Base-by-base conservation (phyloP, 2,888 invertebrate genomes). In the Nymphalis polychloros region DNA sequence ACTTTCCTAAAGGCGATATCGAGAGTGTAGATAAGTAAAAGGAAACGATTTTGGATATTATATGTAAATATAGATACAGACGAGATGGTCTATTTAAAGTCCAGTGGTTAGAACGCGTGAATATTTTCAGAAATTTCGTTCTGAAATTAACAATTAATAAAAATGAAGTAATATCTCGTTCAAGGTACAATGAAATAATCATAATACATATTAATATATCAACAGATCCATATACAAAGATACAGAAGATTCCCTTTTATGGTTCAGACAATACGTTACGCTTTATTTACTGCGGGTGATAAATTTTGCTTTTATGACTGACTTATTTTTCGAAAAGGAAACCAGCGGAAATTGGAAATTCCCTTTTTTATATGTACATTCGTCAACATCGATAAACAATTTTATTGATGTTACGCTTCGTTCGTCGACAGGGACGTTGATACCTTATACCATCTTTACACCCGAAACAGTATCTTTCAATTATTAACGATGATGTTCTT, bases 231-330 rank as follows among this genome's bases (percentile, higher is more conserved):
- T 41, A 41, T 10, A 41, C 41, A 41, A 41, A 41, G 19, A 47
- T 50, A 59, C 48, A 55, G 17, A 27, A 55, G 46, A 63, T 55
- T 19, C 27, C 57, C 23, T 47, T 64, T 68, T 60, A 61, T 64
- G 41, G 31, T 31, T 57, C 48, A 78, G 82, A 83, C 85, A 88
- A 87, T 87, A 87, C 86, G 87, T 89, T 84, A 85, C 85, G 81
- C 82, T 83, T 88, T 90, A 90, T 90, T 90, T 88, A 90, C 87
- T 85, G 80, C 80, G 76, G 80, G 81, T 82, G 72, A 89, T 90
- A 90, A 90, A 90, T 88, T 88, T 31, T 84, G 76, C 78, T 87
- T 89, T 90, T 90, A 90, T 89, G 86, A 84, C 87, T 82, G 84
- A 85, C 86, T 88, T 88, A 88, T 89, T 88, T 88, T 85, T 81